phyloP scores from a whole-genome alignment of 2,113 vertebrate species.

The Cheilinus undulatus region DNA sequence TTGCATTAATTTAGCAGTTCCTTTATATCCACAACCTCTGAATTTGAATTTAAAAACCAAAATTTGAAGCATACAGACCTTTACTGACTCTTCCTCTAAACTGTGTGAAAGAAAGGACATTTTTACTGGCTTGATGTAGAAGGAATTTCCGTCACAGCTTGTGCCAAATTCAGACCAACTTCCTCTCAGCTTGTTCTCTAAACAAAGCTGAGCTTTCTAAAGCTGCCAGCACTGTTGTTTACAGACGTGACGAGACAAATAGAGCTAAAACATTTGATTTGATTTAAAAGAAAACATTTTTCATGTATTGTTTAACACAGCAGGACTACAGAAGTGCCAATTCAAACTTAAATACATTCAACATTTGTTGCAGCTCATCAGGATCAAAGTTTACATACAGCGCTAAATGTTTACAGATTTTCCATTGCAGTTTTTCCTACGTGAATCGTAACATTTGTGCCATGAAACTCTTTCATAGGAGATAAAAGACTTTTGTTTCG shows the following conservation, averaged over 20 bases:
- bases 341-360: slow-evolving; percentile 20
- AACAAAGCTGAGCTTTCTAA: slow-evolving; percentile 45
- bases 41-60: slow-evolving; percentile 33
- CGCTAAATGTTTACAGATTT: slow-evolving; percentile 81
- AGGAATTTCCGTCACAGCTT: slow-evolving; percentile 32
- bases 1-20: slow-evolving; percentile 30
- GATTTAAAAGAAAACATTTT: not conserved
- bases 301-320: slow-evolving; percentile 12
- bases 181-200: slow-evolving; percentile 53
- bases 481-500: slow-evolving; percentile 13
- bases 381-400: slow-evolving; percentile 76
- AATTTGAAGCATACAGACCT: slow-evolving; percentile 51
- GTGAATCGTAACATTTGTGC: slow-evolving; percentile 46
- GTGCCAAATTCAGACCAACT: slow-evolving; percentile 57
- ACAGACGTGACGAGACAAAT: slow-evolving; percentile 45
- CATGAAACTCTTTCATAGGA: slow-evolving; percentile 28
- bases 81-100: slow-evolving; percentile 32
- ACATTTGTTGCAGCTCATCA: slow-evolving; percentile 36
- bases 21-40: not conserved
- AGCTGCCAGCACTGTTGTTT: slow-evolving; percentile 73
- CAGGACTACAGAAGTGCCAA: slow-evolving; percentile 76
- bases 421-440: slow-evolving; percentile 44
- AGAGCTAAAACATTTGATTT: not conserved
- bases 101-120: not conserved
- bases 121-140: not conserved